Evolutionary conservation across 30 jellyfish, hydroid and myxozoan genomes (phyloP).

Genomic region (Rhopilema esculentum): DNA sequence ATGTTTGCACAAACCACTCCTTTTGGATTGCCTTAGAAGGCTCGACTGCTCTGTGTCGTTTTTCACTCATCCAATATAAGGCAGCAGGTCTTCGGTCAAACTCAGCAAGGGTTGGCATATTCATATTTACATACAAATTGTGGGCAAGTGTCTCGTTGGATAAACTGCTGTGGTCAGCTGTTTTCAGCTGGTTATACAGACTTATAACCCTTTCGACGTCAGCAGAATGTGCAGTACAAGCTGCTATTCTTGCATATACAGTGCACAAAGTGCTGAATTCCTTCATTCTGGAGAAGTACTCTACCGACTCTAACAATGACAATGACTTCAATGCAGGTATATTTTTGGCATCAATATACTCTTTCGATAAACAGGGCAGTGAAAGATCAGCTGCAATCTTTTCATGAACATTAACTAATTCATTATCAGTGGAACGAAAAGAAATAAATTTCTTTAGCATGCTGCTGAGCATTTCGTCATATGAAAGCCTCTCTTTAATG

Average conservation of each 20-base stretch:
- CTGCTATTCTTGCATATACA: conserved; percentile 6
- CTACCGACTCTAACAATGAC: not conserved
- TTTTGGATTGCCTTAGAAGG: not conserved
- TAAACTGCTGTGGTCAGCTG: conserved; percentile 15
- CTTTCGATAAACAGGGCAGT: not conserved
- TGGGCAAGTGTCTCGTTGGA: conserved; percentile 12
- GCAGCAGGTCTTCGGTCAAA: conserved; percentile 15
- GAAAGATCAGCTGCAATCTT: not conserved
- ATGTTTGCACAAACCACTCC: not conserved
- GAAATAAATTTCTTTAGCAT: not conserved
- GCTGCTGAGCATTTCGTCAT: not conserved
- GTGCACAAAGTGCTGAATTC: conserved; percentile 4
- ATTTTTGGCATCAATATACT: not conserved
- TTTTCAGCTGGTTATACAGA: conserved; percentile 32
- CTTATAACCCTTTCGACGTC: conserved; percentile 55
- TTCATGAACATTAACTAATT: not conserved
- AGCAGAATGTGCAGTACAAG: conserved; percentile 55
- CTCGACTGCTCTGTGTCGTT: not conserved
- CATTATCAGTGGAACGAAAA: not conserved
- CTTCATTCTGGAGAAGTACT: not conserved
- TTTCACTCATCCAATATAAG: conserved; percentile 15
- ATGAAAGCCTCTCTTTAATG: not conserved
- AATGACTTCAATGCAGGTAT: not conserved
- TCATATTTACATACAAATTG: conserved; percentile 17
- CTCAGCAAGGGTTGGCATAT: conserved; percentile 9